Conservation (phyloP, 2,888 invertebrate genomes). For the Tenthredo amoena region DNA sequence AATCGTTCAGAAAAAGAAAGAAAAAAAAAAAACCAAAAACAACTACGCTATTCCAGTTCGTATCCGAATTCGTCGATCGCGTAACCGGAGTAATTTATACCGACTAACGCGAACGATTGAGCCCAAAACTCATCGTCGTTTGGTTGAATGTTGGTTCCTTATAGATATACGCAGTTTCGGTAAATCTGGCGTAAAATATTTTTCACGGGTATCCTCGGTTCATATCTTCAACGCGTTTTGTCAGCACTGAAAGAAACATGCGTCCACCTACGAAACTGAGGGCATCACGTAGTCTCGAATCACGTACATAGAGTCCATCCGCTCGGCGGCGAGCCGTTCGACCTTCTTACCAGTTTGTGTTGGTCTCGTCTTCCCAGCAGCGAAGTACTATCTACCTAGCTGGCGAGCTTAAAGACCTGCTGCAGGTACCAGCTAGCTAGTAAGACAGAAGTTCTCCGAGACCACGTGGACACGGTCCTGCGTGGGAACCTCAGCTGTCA, state of each 20-base stretch:
- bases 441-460: slow-evolving; percentile 44
- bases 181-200: background rate
- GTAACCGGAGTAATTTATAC: background rate
- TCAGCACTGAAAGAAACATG: slow-evolving; percentile 8
- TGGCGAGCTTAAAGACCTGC: background rate
- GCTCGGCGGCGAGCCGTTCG: slow-evolving; percentile 41
- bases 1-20: background rate
- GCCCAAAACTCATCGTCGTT: background rate
- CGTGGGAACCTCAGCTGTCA: slow-evolving; percentile 68
- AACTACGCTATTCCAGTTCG: background rate
- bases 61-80: background rate
- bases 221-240: slow-evolving; percentile 11
- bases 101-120: background rate
- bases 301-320: slow-evolving; percentile 52
- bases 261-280: slow-evolving; percentile 46
- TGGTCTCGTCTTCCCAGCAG: slow-evolving; percentile 10
- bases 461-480: slow-evolving; percentile 55
- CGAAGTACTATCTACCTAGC: slow-evolving; percentile 12
- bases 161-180: background rate
- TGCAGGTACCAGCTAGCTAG: slow-evolving; percentile 12
- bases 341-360: slow-evolving; percentile 43
- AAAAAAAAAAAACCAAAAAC: background rate
- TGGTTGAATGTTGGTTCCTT: background rate
- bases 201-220: slow-evolving; percentile 6
- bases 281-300: slow-evolving; percentile 49